phyloP scores from a whole-genome alignment of 2,888 invertebrate genomes.

The Dynastes hyllus region DNA sequence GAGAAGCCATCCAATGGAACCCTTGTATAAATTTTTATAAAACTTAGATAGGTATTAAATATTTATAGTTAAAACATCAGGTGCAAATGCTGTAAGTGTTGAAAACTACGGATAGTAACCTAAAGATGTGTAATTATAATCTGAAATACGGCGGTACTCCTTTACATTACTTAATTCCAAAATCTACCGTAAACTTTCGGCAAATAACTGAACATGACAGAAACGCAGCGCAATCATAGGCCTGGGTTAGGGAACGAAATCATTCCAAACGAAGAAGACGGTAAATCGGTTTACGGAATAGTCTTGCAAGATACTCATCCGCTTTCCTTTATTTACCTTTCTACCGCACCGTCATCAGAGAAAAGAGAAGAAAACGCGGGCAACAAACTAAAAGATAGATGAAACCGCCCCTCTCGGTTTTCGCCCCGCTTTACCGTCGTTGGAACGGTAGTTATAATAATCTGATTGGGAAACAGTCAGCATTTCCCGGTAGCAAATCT shows the following conservation, averaged over 20 bases:
- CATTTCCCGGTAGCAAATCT: conserved; percentile 60
- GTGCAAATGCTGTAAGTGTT: too few species aligned
- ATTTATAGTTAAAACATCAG: too few species aligned
- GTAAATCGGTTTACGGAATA: conserved; percentile 43
- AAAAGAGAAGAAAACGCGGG: conserved; percentile 32
- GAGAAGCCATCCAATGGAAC: too few species aligned
- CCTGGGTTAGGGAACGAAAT: not conserved
- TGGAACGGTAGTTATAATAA: conserved; percentile 54
- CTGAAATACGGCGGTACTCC: too few species aligned
- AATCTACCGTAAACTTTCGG: too few species aligned
- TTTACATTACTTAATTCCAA: too few species aligned
- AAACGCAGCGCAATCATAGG: conserved; percentile 20
- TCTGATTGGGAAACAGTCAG: conserved; percentile 61
- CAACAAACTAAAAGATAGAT: conserved; percentile 30
- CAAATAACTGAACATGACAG: conserved; percentile 12
- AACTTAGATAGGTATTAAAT: too few species aligned
- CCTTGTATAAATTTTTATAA: too few species aligned
- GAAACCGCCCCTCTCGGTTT: not conserved
- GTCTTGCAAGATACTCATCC: conserved; percentile 27
- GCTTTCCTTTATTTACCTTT: conserved; percentile 38
- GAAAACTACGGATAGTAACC: too few species aligned
- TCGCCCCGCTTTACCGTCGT: not conserved
- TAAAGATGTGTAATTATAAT: too few species aligned
- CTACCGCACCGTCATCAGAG: conserved; percentile 23
- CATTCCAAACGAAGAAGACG: not conserved